A percentile compares a stretch with the other conserved stretches of the same genome.
These are phyloP conservation scores for Alitta virens DNA, from an alignment of 2,888 invertebrate species.

Conservation along the genomic window DNA sequence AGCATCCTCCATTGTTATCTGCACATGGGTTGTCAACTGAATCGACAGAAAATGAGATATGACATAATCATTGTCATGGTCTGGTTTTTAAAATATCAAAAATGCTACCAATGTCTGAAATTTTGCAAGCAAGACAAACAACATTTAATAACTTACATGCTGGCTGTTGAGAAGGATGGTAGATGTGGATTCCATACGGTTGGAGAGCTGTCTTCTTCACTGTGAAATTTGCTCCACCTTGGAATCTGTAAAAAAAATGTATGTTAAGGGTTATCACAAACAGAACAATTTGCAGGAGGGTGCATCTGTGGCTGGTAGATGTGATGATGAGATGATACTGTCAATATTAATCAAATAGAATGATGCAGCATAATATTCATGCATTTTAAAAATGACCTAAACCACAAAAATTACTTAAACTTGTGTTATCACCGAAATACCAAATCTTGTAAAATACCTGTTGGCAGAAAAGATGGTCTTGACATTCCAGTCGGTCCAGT, in stretches of 20 bases:
- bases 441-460: conserved; percentile 63
- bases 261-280: too few species aligned
- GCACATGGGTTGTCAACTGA: conserved; percentile 62
- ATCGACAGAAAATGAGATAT: background rate
- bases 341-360: too few species aligned
- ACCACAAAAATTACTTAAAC: too few species aligned
- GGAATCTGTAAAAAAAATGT: too few species aligned
- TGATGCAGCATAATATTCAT: too few species aligned
- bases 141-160: conserved; percentile 36
- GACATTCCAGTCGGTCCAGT: conserved; percentile 98
- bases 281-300: too few species aligned
- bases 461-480: conserved; percentile 88
- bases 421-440: too few species aligned
- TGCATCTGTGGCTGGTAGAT: too few species aligned
- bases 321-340: too few species aligned
- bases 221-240: conserved; percentile 59
- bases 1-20: conserved; percentile 66
- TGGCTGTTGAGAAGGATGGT: conserved; percentile 80
- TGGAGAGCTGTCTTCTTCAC: conserved; percentile 62
- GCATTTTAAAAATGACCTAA: too few species aligned
- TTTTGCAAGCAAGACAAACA: too few species aligned
- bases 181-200: conserved; percentile 85
- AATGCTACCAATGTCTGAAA: too few species aligned
- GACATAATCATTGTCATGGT: background rate
- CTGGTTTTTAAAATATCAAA: background rate